Conservation (phyloP, 2,797 vertebrate genomes). For the Acipenser ruthenus region DNA sequence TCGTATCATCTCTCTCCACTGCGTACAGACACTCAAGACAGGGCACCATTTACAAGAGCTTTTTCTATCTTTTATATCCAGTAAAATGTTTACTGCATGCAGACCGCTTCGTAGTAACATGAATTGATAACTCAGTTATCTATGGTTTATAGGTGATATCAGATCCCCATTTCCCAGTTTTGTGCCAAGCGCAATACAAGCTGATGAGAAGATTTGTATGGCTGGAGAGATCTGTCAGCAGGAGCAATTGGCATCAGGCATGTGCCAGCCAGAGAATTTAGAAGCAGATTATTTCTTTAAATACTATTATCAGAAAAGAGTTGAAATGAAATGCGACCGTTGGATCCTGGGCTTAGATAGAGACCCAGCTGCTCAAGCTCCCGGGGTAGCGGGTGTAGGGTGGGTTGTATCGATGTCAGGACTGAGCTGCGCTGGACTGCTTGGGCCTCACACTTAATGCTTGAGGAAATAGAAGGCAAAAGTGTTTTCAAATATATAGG, state of each 20-base stretch:
- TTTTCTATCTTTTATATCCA: not conserved
- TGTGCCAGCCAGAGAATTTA: too few relatives aligned
- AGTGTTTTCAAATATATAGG: too few relatives aligned
- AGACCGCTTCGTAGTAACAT: too few relatives aligned
- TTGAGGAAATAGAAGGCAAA: not conserved
- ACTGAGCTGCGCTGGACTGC: too few relatives aligned
- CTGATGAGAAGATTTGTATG: too few relatives aligned
- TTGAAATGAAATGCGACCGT: slow-evolving; percentile 31
- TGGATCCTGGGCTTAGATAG: slow-evolving; percentile 35
- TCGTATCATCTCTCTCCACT: slow-evolving; percentile 55
- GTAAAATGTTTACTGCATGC: too few relatives aligned
- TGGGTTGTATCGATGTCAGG: too few relatives aligned
- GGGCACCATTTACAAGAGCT: slow-evolving; percentile 33
- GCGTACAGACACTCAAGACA: slow-evolving; percentile 40
- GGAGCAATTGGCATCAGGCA: not conserved
- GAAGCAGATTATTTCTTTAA: slow-evolving; percentile 31
- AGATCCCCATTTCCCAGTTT: too few relatives aligned
- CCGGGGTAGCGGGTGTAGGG: too few relatives aligned
- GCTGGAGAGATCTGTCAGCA: slow-evolving; percentile 15
- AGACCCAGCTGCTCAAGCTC: slow-evolving; percentile 52
- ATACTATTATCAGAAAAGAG: slow-evolving; percentile 51
- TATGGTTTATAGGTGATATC: too few relatives aligned
- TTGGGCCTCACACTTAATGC: not conserved
- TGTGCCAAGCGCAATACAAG: too few relatives aligned
- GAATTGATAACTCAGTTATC: too few relatives aligned